phyloP scores from a whole-genome alignment of 2,797 vertebrate species.

The Cossypha polioptera region DNA sequence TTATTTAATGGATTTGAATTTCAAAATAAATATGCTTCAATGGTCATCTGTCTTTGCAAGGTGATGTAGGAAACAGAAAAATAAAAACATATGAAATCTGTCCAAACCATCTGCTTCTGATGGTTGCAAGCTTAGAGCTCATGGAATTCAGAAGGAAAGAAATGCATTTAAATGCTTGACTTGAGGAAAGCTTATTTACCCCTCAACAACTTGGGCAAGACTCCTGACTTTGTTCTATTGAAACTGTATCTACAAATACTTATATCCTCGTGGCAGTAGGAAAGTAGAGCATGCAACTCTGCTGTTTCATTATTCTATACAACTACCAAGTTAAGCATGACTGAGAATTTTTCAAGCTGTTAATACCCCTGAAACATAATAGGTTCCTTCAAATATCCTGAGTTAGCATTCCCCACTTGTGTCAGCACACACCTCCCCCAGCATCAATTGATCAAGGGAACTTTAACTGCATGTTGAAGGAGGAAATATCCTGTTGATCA shows the following conservation, averaged over 20 bases:
- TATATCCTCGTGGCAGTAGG: rapidly evolving
- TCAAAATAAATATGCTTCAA: neutral
- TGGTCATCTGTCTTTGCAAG: neutral
- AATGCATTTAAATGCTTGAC: neutral
- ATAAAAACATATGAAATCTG: neutral
- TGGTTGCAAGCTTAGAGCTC: neutral
- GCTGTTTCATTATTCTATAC: neutral
- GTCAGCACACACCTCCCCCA: neutral
- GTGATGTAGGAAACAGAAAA: neutral
- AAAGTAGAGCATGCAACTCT: neutral
- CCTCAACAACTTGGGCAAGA: neutral
- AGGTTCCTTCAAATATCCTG: neutral
- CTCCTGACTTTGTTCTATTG: neutral
- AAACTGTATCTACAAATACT: neutral
- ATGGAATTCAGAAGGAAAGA: neutral
- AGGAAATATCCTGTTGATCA: neutral
- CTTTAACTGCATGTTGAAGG: neutral
- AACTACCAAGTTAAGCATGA: neutral
- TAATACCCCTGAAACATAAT: neutral
- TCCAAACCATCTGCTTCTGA: neutral
- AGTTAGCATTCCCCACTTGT: neutral
- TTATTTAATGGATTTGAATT: neutral
- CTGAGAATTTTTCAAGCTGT: neutral
- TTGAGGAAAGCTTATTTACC: neutral
- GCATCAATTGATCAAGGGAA: neutral